Evolutionary conservation across 2,888 invertebrate genomes (phyloP).

Genomic region (Chironomus riparius): DNA sequence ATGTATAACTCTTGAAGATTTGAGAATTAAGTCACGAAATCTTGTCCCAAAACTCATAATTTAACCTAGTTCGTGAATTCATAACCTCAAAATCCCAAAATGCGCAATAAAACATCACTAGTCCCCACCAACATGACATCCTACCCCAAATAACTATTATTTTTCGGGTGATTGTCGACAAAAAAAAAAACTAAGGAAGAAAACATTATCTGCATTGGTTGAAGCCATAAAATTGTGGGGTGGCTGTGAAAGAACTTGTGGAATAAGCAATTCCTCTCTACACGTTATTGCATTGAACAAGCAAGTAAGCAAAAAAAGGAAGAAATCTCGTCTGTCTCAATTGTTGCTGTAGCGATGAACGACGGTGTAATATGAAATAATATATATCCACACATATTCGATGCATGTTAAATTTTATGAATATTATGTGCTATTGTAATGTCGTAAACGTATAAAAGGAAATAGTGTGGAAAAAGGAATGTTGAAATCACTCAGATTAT

Average conservation of each 20-base stretch:
- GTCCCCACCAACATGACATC: neutral
- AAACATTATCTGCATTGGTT: constrained; percentile 19
- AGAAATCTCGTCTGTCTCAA: neutral
- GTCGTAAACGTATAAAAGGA: too few species aligned
- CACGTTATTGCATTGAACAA: neutral
- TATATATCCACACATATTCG: too few species aligned
- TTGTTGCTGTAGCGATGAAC: neutral
- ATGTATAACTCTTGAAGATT: too few species aligned
- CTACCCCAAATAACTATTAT: constrained; percentile 1
- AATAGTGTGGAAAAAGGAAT: too few species aligned
- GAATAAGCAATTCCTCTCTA: neutral
- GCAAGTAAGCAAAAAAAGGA: neutral
- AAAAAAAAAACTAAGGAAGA: neutral
- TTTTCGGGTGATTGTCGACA: constrained; percentile 2
- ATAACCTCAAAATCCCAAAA: too few species aligned
- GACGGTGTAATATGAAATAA: too few species aligned
- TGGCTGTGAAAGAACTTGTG: neutral
- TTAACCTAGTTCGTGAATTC: too few species aligned
- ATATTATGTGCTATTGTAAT: neutral
- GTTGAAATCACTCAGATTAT: too few species aligned
- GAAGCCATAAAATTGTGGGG: constrained; percentile 13
- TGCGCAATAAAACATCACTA: too few species aligned
- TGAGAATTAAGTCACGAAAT: too few species aligned
- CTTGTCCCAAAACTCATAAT: too few species aligned
- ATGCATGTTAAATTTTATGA: neutral